Evolutionary conservation across 2,113 vertebrate genomes (phyloP).

Genomic region (Furnarius figulus): DNA sequence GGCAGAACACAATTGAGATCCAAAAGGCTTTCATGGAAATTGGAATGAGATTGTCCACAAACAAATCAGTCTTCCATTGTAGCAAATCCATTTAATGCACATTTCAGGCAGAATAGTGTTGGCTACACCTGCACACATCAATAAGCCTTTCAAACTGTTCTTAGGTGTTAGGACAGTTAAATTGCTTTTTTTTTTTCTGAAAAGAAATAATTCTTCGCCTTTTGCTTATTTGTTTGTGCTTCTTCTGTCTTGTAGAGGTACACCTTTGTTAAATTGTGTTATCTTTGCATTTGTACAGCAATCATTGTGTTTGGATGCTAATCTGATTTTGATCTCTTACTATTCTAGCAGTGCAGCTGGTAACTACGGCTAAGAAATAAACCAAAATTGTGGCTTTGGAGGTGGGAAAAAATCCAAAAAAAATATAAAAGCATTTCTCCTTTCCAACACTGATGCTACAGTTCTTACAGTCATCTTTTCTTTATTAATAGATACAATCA

Average conservation of each 20-base stretch:
- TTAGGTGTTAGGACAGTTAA: background rate
- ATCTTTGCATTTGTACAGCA: background rate
- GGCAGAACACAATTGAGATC: background rate
- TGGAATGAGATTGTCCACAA: background rate
- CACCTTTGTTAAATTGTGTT: background rate
- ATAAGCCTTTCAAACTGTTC: background rate
- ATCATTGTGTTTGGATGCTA: background rate
- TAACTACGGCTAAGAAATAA: background rate
- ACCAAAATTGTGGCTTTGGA: background rate
- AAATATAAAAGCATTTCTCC: background rate
- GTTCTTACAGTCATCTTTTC: background rate
- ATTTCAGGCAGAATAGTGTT: background rate
- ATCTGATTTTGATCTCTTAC: background rate
- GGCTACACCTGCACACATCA: background rate
- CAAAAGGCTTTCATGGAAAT: background rate
- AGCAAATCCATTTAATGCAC: background rate
- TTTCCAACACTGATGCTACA: background rate
- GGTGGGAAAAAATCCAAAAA: background rate
- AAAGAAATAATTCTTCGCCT: background rate
- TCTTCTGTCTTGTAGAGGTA: background rate
- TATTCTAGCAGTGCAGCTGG: background rate
- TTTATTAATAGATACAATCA: background rate
- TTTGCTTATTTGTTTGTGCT: background rate
- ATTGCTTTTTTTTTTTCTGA: background rate
- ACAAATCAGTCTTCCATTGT: background rate